Percentiles rank a stretch among this genome's conserved stretches.
These are phyloP conservation scores for Nymphalis io DNA, from an alignment of 1,140 invertebrate species.

Conservation along the genomic window DNA sequence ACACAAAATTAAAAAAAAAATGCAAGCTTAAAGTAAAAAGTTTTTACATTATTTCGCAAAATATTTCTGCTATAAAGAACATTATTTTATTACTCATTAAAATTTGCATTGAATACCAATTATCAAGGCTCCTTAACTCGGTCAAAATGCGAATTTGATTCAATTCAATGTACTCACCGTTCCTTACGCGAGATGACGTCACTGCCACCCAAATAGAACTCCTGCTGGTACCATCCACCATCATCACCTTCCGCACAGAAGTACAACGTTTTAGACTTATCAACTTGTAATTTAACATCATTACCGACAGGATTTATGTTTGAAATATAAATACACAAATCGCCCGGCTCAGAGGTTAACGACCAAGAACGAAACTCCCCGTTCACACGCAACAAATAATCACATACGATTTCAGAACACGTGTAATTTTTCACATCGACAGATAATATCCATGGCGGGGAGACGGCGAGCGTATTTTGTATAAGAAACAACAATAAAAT, in stretches of 20 bases:
- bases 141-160: neutral
- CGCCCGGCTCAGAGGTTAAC: constrained; percentile 53
- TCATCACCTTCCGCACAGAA: constrained; percentile 59
- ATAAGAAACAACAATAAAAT: constrained; percentile 68
- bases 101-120: neutral
- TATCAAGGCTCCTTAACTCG: neutral
- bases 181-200: constrained; percentile 54
- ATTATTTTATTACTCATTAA: neutral
- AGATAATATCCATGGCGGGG: constrained; percentile 60
- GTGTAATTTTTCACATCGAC: constrained; percentile 48
- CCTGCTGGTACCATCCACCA: constrained; percentile 57
- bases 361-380: constrained; percentile 58
- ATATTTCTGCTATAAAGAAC: neutral
- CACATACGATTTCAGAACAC: constrained; percentile 57
- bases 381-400: constrained; percentile 61
- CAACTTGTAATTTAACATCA: constrained; percentile 36
- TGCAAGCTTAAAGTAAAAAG: too few species aligned
- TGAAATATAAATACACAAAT: constrained; percentile 39
- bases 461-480: constrained; percentile 49
- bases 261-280: constrained; percentile 47
- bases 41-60: too few species aligned
- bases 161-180: constrained; percentile 19
- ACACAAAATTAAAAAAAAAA: too few species aligned
- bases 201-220: constrained; percentile 58
- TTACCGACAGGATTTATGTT: constrained; percentile 36